phyloP scores from a whole-genome alignment of 2,888 invertebrate species.

The Macaria notata region DNA sequence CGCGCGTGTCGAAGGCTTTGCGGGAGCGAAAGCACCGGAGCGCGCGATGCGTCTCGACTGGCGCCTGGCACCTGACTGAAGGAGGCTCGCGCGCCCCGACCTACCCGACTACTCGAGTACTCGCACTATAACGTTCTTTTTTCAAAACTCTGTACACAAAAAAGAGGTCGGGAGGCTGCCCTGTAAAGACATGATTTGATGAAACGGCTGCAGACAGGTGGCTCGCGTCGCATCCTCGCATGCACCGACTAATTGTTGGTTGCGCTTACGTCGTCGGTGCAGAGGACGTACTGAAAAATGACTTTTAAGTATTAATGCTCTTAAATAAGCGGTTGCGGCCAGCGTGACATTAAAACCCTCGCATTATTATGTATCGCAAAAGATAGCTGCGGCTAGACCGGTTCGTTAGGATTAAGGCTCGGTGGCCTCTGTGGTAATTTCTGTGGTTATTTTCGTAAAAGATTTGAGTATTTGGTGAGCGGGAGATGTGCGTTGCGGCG shows the following conservation, averaged over 20 bases:
- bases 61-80: conserved; percentile 79
- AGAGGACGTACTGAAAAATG: conserved; percentile 72
- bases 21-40: conserved; percentile 43
- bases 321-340: conserved; percentile 70
- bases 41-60: conserved; percentile 67
- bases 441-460: conserved; percentile 18
- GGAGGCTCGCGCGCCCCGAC: conserved; percentile 76
- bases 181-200: conserved; percentile 81
- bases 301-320: conserved; percentile 72
- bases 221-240: conserved; percentile 69
- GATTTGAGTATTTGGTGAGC: conserved; percentile 28
- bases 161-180: conserved; percentile 75
- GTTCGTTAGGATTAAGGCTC: conserved; percentile 32
- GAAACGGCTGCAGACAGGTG: conserved; percentile 79
- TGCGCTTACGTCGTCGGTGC: conserved; percentile 59
- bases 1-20: conserved; percentile 54
- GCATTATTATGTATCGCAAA: conserved; percentile 53
- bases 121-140: conserved; percentile 68
- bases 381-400: conserved; percentile 50
- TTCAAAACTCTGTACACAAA: conserved; percentile 72
- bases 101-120: conserved; percentile 74
- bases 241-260: conserved; percentile 71
- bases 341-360: conserved; percentile 63
- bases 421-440: conserved; percentile 17
- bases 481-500: conserved; percentile 27